Evolutionary conservation across 1,140 invertebrate species (phyloP).

Genomic region (Drosophila gunungcola): DNA sequence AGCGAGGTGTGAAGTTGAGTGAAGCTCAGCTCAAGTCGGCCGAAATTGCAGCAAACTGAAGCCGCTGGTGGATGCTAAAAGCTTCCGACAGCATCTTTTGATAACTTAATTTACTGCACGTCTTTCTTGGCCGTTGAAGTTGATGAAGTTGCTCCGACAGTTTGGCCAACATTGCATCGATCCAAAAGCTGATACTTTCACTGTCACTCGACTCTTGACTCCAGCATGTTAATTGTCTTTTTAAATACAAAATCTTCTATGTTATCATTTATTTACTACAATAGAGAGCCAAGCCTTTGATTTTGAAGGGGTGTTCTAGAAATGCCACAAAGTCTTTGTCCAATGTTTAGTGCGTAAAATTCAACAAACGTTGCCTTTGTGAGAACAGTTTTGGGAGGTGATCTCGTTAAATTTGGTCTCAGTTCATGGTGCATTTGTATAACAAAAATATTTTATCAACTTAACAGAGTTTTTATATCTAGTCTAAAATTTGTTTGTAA

Average conservation of each 20-base stretch:
- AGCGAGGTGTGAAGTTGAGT: constrained; percentile 71
- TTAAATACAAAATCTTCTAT: constrained; percentile 28
- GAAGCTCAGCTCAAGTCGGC: constrained; percentile 44
- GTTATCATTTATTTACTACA: constrained; percentile 9
- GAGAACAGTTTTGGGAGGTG: constrained; percentile 13
- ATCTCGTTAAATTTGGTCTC: constrained; percentile 7
- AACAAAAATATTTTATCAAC: neutral
- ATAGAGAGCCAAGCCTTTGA: neutral
- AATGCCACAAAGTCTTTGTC: neutral
- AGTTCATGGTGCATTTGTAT: constrained; percentile 7
- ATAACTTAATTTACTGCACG: constrained; percentile 77
- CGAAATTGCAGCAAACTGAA: constrained; percentile 8
- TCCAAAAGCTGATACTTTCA: constrained; percentile 64
- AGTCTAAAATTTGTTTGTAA: constrained; percentile 22
- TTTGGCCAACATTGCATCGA: constrained; percentile 60
- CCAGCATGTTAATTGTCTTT: constrained; percentile 65
- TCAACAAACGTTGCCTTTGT: constrained; percentile 24
- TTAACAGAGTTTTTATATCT: neutral
- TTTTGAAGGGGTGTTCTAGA: constrained; percentile 6
- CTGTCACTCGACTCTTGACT: constrained; percentile 57
- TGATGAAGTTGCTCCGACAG: constrained; percentile 65
- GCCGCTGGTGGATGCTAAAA: constrained; percentile 66
- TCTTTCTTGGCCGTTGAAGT: constrained; percentile 47
- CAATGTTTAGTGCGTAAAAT: constrained; percentile 23
- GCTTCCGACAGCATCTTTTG: constrained; percentile 76